These are phyloP conservation scores for Tipula lateralis DNA, from an alignment of 2,888 invertebrate species.

Conservation along the genomic window DNA sequence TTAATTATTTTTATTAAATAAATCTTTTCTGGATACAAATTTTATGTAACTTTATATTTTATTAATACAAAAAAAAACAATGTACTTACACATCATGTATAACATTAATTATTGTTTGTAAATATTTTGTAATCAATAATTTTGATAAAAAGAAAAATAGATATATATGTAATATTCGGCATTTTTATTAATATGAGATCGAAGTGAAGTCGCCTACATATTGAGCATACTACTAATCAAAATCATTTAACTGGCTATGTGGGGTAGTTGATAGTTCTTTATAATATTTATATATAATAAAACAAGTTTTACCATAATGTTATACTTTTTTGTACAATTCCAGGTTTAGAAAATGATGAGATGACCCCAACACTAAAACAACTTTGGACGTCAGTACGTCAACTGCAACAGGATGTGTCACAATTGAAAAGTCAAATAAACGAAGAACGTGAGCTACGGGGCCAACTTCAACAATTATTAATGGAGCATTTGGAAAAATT, in stretches of 20 bases:
- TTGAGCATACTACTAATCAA: neutral
- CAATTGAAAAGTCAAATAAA: slow-evolving; percentile 49
- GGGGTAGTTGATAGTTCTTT: neutral
- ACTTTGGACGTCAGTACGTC: slow-evolving; percentile 47
- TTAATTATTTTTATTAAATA: neutral
- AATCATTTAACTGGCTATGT: neutral
- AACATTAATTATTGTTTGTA: neutral
- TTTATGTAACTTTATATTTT: neutral
- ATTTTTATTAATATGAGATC: neutral
- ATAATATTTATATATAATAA: neutral
- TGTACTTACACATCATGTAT: neutral
- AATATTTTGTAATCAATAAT: slow-evolving; percentile 24
- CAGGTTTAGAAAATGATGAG: slow-evolving; percentile 50
- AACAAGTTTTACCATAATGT: neutral
- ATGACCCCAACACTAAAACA: slow-evolving; percentile 49
- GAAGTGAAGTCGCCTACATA: neutral
- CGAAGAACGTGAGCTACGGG: slow-evolving; percentile 48
- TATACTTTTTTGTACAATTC: slow-evolving; percentile 30
- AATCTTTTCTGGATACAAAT: neutral
- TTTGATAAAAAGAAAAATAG: neutral
- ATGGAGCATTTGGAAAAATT: slow-evolving; percentile 47
- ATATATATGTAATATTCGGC: neutral
- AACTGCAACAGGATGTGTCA: slow-evolving; percentile 49
- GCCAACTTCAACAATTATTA: slow-evolving; percentile 47
- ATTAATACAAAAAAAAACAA: neutral